Conservation (phyloP, 1,140 invertebrate species). For the Brachystomella parvula region DNA sequence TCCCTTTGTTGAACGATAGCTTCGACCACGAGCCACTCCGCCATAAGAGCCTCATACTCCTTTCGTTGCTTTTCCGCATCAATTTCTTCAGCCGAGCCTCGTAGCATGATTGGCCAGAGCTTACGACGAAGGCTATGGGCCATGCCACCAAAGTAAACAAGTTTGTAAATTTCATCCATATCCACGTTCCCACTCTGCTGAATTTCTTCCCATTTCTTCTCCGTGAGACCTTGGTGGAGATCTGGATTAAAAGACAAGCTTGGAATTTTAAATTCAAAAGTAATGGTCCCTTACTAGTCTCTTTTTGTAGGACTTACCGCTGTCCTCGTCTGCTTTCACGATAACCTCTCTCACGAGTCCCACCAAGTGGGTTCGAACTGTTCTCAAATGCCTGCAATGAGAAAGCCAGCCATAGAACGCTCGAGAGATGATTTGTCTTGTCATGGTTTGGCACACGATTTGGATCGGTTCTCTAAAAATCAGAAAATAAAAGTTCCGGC, state of each 20-base stretch:
- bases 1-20: constrained; percentile 80
- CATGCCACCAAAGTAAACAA: constrained; percentile 81
- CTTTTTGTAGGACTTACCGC: constrained; percentile 40
- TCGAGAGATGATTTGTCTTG: constrained; percentile 82
- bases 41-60: constrained; percentile 81
- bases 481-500: background rate
- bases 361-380: constrained; percentile 80
- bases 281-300: background rate
- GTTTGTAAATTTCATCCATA: constrained; percentile 64
- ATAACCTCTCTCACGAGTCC: constrained; percentile 62
- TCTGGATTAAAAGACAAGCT: constrained; percentile 41
- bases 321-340: constrained; percentile 38
- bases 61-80: constrained; percentile 61
- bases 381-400: constrained; percentile 83
- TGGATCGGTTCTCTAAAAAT: constrained; percentile 50
- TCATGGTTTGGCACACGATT: constrained; percentile 87
- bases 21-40: constrained; percentile 88
- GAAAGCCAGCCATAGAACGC: constrained; percentile 95
- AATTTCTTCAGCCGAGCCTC: constrained; percentile 56
- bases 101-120: constrained; percentile 86
- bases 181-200: constrained; percentile 53
- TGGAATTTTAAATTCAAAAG: background rate
- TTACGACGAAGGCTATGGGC: constrained; percentile 67
- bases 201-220: constrained; percentile 58
- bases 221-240: constrained; percentile 55